A percentile compares a stretch with the other conserved stretches of the same genome.
Evolutionary conservation across 1,140 invertebrate species (phyloP).

Genomic region (Drosophila ercepeae): DNA sequence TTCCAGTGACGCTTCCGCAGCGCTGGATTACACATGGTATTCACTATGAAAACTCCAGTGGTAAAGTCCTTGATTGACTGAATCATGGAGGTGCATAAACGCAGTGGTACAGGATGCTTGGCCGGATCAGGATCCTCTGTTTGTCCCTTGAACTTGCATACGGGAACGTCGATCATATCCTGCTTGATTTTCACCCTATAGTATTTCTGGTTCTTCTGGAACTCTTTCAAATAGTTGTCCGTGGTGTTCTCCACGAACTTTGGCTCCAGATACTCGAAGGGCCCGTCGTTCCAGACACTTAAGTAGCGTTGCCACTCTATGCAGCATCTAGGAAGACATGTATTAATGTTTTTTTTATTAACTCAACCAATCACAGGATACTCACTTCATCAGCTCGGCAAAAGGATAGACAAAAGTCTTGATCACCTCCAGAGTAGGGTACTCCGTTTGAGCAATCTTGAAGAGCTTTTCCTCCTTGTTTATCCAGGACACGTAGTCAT

Average conservation of each 20-base stretch:
- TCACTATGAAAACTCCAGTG: conserved; percentile 90
- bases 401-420: conserved; percentile 89
- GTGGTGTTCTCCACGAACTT: conserved; percentile 89
- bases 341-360: background rate
- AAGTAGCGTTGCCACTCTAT: conserved; percentile 91
- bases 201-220: conserved; percentile 90
- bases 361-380: conserved; percentile 7
- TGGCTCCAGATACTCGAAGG: conserved; percentile 92
- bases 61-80: conserved; percentile 92
- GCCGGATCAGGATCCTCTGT: conserved; percentile 91
- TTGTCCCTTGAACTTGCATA: conserved; percentile 87
- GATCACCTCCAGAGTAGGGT: conserved; percentile 90
- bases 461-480: conserved; percentile 95
- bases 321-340: conserved; percentile 83
- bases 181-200: conserved; percentile 92
- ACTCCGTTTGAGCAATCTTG: conserved; percentile 90
- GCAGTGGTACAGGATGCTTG: conserved; percentile 91
- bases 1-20: conserved; percentile 95
- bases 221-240: conserved; percentile 90
- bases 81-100: conserved; percentile 89
- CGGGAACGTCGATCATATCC: conserved; percentile 88
- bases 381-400: conserved; percentile 86
- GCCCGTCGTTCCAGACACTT: conserved; percentile 95
- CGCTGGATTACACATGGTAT: conserved; percentile 94
- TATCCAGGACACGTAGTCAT: conserved; percentile 91